These are phyloP conservation scores for Drosophila infuscata DNA, from an alignment of 2,888 invertebrate genomes.

Conservation along the genomic window DNA sequence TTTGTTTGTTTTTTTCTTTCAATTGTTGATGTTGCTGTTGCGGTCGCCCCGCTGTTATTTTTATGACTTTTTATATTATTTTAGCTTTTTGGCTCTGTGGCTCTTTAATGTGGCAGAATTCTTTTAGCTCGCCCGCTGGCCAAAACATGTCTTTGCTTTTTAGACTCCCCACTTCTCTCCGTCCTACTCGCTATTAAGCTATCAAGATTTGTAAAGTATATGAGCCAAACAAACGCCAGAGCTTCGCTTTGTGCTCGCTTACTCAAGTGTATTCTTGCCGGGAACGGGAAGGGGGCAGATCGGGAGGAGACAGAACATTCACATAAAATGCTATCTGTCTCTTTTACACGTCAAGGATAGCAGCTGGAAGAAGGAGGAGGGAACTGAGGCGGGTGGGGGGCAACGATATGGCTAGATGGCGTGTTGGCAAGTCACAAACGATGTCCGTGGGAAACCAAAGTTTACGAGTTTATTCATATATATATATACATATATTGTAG, in stretches of 20 bases:
- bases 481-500: slow-evolving; percentile 24
- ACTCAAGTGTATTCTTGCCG: slow-evolving; percentile 52
- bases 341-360: slow-evolving; percentile 67
- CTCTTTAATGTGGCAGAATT: slow-evolving; percentile 63
- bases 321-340: slow-evolving; percentile 74
- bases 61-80: slow-evolving; percentile 76
- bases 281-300: background rate
- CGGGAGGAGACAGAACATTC: slow-evolving; percentile 23
- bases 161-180: slow-evolving; percentile 18
- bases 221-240: slow-evolving; percentile 73
- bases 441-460: slow-evolving; percentile 49
- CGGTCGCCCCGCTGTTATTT: slow-evolving; percentile 70
- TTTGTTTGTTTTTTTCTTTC: background rate
- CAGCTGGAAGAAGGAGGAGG: background rate
- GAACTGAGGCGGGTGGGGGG: background rate
- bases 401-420: slow-evolving; percentile 45
- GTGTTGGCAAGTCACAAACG: slow-evolving; percentile 52
- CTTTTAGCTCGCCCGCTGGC: slow-evolving; percentile 65
- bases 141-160: slow-evolving; percentile 78
- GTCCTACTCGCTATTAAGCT: slow-evolving; percentile 71
- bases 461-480: slow-evolving; percentile 46
- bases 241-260: slow-evolving; percentile 55
- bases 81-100: slow-evolving; percentile 59
- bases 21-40: slow-evolving; percentile 18
- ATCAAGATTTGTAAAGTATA: slow-evolving; percentile 83